These are phyloP conservation scores for Chaetodon trifascialis DNA, from an alignment of 2,113 vertebrate genomes.

Conservation along the genomic window DNA sequence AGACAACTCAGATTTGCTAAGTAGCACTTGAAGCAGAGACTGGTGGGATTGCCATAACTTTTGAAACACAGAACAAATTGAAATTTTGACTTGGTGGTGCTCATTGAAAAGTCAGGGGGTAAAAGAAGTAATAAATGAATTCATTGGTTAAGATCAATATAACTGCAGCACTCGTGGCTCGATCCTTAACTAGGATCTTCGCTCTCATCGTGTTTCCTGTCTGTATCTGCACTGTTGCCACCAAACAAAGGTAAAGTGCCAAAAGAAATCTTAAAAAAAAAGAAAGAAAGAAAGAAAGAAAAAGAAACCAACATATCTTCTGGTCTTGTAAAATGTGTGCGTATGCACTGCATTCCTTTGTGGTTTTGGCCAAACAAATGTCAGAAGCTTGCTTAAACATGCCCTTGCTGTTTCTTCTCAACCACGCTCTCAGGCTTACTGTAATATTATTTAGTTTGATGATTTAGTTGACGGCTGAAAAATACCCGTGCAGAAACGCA, in stretches of 20 bases:
- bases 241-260: neutral
- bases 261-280: no score
- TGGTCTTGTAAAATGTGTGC: neutral
- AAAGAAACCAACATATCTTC: neutral
- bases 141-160: neutral
- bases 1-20: neutral
- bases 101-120: neutral
- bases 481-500: neutral
- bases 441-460: constrained; percentile 25
- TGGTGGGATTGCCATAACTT: neutral
- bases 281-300: no score
- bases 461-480: no score
- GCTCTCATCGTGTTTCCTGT: neutral
- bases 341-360: neutral
- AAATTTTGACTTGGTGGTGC: neutral
- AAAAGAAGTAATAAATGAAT: neutral
- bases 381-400: constrained; percentile 16
- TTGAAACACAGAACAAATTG: neutral
- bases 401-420: neutral
- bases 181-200: neutral
- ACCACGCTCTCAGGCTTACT: neutral
- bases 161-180: neutral
- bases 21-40: neutral
- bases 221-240: neutral
- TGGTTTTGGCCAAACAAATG: neutral